Conservation (phyloP, 2,888 invertebrate species). For the Pammene fasciana region DNA sequence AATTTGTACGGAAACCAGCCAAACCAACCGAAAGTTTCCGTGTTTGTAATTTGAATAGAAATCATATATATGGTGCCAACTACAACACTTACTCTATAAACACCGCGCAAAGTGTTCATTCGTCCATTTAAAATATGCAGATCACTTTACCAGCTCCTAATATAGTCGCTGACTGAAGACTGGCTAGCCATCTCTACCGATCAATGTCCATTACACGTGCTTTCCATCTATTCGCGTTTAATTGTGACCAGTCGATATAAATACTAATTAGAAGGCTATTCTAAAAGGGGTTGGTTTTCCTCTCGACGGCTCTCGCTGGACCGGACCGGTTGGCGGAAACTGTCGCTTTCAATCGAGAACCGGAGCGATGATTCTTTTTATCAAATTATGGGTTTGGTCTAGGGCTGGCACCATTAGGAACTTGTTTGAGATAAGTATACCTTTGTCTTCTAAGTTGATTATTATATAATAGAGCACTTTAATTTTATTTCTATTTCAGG, state of each 20-base stretch:
- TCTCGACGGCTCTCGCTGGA: constrained; percentile 73
- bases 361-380: constrained; percentile 78
- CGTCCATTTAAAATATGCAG: constrained; percentile 23
- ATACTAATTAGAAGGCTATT: constrained; percentile 55
- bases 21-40: too few species aligned
- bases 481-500: too few species aligned
- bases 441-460: neutral
- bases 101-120: constrained; percentile 6
- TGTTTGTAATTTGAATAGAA: neutral
- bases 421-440: constrained; percentile 13
- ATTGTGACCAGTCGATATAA: constrained; percentile 50
- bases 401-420: constrained; percentile 30
- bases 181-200: constrained; percentile 25
- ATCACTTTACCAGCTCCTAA: constrained; percentile 21
- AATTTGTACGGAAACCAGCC: too few species aligned
- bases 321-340: constrained; percentile 76
- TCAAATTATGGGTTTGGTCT: constrained; percentile 73
- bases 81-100: constrained; percentile 3
- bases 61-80: neutral
- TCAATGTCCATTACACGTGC: constrained; percentile 36
- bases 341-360: constrained; percentile 78
- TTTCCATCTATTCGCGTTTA: constrained; percentile 41
- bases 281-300: constrained; percentile 75
- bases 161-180: constrained; percentile 22
- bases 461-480: neutral